These are phyloP conservation scores for Drosophila chauvacae DNA, from an alignment of 1,140 invertebrate species.

Conservation along the genomic window DNA sequence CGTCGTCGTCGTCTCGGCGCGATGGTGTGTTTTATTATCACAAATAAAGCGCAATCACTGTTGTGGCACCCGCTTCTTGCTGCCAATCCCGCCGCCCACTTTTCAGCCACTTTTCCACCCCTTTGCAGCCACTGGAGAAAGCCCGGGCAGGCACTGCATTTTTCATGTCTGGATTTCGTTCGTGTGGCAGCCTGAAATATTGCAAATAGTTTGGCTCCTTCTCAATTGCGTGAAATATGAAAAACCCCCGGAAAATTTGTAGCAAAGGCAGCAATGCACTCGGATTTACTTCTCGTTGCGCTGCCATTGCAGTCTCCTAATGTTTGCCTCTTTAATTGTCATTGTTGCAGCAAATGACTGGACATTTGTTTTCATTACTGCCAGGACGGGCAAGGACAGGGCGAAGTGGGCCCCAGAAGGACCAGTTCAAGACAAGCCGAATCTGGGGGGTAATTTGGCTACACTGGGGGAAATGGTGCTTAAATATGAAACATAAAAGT, in stretches of 20 bases:
- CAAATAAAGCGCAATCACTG: slow-evolving; percentile 84
- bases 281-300: slow-evolving; percentile 53
- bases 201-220: slow-evolving; percentile 83
- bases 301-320: slow-evolving; percentile 20
- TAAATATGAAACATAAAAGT: neutral
- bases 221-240: slow-evolving; percentile 76
- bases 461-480: slow-evolving; percentile 26
- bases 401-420: neutral
- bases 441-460: slow-evolving; percentile 39
- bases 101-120: slow-evolving; percentile 5
- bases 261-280: slow-evolving; percentile 39
- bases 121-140: slow-evolving; percentile 13
- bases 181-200: slow-evolving; percentile 78
- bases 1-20: slow-evolving; percentile 60
- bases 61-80: slow-evolving; percentile 71
- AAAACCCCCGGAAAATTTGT: slow-evolving; percentile 41
- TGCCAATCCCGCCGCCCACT: slow-evolving; percentile 18
- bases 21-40: slow-evolving; percentile 83
- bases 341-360: slow-evolving; percentile 38
- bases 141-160: slow-evolving; percentile 47
- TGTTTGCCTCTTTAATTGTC: slow-evolving; percentile 50
- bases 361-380: slow-evolving; percentile 72
- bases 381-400: slow-evolving; percentile 14
- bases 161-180: slow-evolving; percentile 70
- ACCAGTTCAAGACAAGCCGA: slow-evolving; percentile 4